Conservation (phyloP, 1,140 invertebrate genomes). For the Hydropsyche tenuis region DNA sequence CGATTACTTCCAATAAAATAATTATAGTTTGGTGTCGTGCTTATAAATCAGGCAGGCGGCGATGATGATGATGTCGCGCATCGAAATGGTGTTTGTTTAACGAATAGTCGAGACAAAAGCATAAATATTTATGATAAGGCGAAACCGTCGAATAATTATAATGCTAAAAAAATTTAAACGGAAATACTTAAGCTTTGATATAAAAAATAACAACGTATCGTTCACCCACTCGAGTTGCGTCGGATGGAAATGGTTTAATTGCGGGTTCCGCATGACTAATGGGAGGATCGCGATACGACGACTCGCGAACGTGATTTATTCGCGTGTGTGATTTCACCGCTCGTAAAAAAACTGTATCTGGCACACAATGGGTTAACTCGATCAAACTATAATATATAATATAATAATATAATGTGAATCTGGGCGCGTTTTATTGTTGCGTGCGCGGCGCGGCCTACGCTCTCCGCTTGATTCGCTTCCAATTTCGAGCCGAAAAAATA, state of each 20-base stretch:
- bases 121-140: constrained; percentile 6
- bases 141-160: constrained; percentile 4
- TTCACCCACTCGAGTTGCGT: constrained; percentile 43
- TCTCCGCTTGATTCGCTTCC: too few species aligned
- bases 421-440: constrained; percentile 5
- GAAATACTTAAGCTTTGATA: neutral
- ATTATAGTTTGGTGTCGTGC: too few species aligned
- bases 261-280: constrained; percentile 47
- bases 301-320: constrained; percentile 47
- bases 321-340: constrained; percentile 28
- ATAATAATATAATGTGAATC: constrained; percentile 9
- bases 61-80: constrained; percentile 18
- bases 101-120: neutral
- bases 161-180: neutral
- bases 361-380: neutral
- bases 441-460: constrained; percentile 28
- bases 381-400: neutral
- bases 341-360: constrained; percentile 19
- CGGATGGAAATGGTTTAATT: constrained; percentile 48
- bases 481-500: too few species aligned
- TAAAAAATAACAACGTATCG: neutral
- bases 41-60: constrained; percentile 8
- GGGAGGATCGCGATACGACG: constrained; percentile 44
- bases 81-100: constrained; percentile 11
- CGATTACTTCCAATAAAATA: too few species aligned